phyloP scores from a whole-genome alignment of 2,797 vertebrate genomes.

The Nasua narica region DNA sequence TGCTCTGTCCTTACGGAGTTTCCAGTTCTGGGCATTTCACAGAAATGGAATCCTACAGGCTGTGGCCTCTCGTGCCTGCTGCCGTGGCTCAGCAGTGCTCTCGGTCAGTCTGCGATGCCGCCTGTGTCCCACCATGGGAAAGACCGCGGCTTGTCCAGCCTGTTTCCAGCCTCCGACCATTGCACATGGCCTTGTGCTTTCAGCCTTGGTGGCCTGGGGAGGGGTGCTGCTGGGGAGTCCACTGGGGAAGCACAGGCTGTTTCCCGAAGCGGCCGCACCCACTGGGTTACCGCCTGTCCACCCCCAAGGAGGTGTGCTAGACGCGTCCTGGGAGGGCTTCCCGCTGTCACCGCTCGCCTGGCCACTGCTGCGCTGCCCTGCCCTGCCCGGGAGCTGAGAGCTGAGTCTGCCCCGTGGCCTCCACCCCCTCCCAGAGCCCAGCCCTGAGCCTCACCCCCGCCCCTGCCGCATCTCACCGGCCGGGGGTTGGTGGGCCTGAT shows the following conservation, averaged over 20 bases:
- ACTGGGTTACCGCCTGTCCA: neutral
- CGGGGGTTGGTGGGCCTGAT: no score
- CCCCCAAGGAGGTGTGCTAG: neutral
- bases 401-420: neutral
- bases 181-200: neutral
- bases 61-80: neutral
- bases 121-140: neutral
- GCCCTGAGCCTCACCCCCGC: neutral
- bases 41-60: fast-evolving
- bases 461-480: no score
- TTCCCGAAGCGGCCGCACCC: neutral
- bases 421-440: neutral
- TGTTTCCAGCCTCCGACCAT: neutral
- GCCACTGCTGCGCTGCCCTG: neutral
- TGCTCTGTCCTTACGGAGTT: neutral
- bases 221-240: neutral
- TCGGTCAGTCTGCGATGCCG: fast-evolving
- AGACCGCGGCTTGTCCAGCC: neutral
- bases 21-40: neutral
- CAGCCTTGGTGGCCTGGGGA: fast-evolving
- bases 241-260: no score
- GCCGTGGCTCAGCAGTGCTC: fast-evolving
- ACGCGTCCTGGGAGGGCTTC: neutral
- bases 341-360: fast-evolving
- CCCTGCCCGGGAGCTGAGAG: neutral